phyloP scores from a whole-genome alignment of 92 coral and sea anemone genomes.

The Zoanthus solanderi region DNA sequence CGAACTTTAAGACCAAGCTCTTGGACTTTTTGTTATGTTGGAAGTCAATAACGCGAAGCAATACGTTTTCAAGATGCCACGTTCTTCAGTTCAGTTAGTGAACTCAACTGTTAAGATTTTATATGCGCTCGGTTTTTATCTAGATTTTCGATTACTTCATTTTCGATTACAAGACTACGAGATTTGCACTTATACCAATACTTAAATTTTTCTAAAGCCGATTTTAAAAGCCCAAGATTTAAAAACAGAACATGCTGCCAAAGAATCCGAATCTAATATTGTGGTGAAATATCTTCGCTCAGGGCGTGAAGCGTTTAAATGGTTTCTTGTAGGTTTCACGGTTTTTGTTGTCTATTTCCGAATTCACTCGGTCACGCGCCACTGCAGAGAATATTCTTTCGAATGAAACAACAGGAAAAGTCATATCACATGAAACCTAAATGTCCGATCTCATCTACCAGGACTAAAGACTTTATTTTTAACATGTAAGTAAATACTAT shows the following conservation, averaged over 20 bases:
- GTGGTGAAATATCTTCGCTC: neutral
- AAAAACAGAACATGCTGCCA: neutral
- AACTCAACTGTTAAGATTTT: neutral
- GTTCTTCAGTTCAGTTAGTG: neutral
- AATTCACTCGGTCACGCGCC: slow-evolving; percentile 49
- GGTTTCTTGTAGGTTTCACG: slow-evolving; percentile 44
- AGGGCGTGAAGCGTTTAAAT: slow-evolving; percentile 33
- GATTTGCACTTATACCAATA: neutral
- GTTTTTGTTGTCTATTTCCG: slow-evolving; percentile 43
- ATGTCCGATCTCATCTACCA: neutral
- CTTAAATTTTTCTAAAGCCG: neutral
- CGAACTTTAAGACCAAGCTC: neutral
- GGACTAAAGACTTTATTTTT: neutral
- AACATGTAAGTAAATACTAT: neutral
- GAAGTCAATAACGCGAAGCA: neutral
- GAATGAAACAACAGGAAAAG: slow-evolving; percentile 16
- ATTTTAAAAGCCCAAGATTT: neutral
- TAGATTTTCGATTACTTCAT: slow-evolving; percentile 3
- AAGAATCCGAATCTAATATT: neutral
- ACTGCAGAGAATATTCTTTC: slow-evolving; percentile 7
- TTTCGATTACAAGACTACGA: neutral
- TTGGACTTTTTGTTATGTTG: neutral
- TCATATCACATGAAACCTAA: neutral
- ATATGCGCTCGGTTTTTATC: neutral
- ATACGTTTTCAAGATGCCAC: neutral